Percentiles rank a stretch among this genome's conserved stretches.
phyloP scores from a whole-genome alignment of 2,113 vertebrate genomes.

The Etheostoma cragini region DNA sequence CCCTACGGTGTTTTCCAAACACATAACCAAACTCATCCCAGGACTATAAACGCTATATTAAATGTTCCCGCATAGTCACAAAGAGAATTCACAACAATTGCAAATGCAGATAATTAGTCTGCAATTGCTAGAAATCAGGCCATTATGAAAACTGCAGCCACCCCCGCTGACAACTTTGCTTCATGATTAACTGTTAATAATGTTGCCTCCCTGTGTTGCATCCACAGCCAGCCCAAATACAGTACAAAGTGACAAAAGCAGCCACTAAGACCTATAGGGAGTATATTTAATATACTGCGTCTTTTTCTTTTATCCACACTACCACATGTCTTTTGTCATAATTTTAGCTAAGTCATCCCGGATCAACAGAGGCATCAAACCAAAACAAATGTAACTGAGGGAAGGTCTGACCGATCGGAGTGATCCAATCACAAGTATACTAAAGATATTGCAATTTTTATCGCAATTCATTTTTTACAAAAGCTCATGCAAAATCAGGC shows the following conservation, averaged over 20 bases:
- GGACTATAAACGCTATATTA: slow-evolving; percentile 62
- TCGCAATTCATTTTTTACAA: too few species aligned
- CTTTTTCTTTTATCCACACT: background rate
- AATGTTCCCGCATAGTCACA: slow-evolving; percentile 60
- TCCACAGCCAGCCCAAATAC: slow-evolving; percentile 6
- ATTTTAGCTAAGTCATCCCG: background rate
- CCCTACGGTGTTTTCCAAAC: slow-evolving; percentile 52
- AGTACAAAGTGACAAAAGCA: slow-evolving; percentile 15
- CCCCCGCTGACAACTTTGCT: slow-evolving; percentile 69
- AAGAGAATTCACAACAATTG: slow-evolving; percentile 66
- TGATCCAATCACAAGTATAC: too few species aligned
- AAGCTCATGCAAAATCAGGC: too few species aligned
- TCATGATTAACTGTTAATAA: slow-evolving; percentile 73
- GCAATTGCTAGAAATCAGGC: slow-evolving; percentile 75
- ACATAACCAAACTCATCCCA: slow-evolving; percentile 48
- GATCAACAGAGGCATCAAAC: slow-evolving; percentile 11
- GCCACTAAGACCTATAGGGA: background rate
- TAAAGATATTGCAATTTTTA: too few species aligned
- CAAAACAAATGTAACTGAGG: slow-evolving; percentile 6
- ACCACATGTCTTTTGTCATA: background rate
- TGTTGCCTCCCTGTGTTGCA: slow-evolving; percentile 34
- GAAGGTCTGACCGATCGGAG: too few species aligned
- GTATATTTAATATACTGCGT: background rate
- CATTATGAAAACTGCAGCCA: slow-evolving; percentile 71
- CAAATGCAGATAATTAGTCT: slow-evolving; percentile 74